These are phyloP conservation scores for Allophyes oxyacanthae DNA, from an alignment of 2,888 invertebrate genomes.

Conservation along the genomic window DNA sequence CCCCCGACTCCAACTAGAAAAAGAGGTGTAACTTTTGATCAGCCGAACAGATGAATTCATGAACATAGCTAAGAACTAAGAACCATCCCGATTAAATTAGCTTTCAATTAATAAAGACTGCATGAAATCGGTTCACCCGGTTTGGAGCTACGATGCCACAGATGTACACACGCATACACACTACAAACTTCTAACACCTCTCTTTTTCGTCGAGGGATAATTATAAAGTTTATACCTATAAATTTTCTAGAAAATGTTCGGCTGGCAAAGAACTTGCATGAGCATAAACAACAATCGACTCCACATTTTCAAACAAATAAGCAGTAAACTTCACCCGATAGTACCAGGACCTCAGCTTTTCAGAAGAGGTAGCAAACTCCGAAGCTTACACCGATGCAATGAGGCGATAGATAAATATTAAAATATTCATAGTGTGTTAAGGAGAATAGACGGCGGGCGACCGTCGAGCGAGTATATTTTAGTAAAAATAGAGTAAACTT, in stretches of 20 bases:
- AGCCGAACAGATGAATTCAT: too few relatives aligned
- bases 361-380: constrained; percentile 22
- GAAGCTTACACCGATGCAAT: constrained; percentile 33
- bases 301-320: constrained; percentile 17
- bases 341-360: constrained; percentile 26
- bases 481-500: constrained; percentile 25
- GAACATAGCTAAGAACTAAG: too few relatives aligned
- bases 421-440: constrained; percentile 52
- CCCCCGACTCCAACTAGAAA: too few relatives aligned
- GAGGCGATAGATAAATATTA: constrained; percentile 48
- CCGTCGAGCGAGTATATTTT: constrained; percentile 21
- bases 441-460: constrained; percentile 24
- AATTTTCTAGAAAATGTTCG: constrained; percentile 3
- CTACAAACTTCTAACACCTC: too few relatives aligned
- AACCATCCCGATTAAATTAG: too few relatives aligned
- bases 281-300: constrained; percentile 4
- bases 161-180: too few relatives aligned
- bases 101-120: too few relatives aligned
- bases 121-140: too few relatives aligned
- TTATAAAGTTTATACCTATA: too few relatives aligned
- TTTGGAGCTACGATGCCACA: too few relatives aligned
- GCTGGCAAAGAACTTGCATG: constrained; percentile 1
- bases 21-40: too few relatives aligned
- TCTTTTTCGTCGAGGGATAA: too few relatives aligned
- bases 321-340: constrained; percentile 32